phyloP scores from a whole-genome alignment of 2,113 vertebrate species.

The Recurvirostra avosetta region DNA sequence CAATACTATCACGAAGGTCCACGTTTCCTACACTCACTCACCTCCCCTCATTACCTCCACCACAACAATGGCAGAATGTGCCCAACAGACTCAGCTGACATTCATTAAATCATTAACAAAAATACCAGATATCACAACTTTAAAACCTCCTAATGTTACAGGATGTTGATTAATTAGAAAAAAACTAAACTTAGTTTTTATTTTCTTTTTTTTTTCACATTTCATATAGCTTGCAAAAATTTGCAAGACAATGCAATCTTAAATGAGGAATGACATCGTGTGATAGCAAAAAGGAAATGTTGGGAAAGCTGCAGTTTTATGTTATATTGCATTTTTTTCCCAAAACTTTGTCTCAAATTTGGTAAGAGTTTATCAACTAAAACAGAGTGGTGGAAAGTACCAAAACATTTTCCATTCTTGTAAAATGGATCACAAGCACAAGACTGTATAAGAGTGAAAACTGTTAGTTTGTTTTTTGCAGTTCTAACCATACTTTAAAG shows the following conservation, averaged over 20 bases:
- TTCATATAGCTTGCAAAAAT: neutral
- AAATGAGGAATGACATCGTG: neutral
- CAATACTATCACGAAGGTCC: neutral
- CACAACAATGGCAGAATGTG: neutral
- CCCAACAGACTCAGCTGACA: neutral
- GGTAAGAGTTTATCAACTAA: neutral
- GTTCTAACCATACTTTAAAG: neutral
- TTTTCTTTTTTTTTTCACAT: rapidly evolving
- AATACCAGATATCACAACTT: neutral
- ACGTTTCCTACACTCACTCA: neutral
- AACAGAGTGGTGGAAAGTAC: neutral
- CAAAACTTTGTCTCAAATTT: neutral
- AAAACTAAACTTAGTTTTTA: neutral
- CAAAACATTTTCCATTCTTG: neutral
- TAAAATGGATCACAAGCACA: neutral
- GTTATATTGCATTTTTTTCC: neutral
- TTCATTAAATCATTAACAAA: neutral
- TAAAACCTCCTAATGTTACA: neutral
- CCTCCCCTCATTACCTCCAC: neutral
- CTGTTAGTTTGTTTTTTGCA: neutral
- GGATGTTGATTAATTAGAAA: neutral
- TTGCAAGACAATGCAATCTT: neutral
- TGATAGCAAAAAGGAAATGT: neutral
- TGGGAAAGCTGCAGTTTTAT: neutral
- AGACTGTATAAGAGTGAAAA: neutral